A percentile compares a stretch with the other conserved stretches of the same genome.
Conservation (phyloP, 2,888 invertebrate species). For the Dynastes grantii region DNA sequence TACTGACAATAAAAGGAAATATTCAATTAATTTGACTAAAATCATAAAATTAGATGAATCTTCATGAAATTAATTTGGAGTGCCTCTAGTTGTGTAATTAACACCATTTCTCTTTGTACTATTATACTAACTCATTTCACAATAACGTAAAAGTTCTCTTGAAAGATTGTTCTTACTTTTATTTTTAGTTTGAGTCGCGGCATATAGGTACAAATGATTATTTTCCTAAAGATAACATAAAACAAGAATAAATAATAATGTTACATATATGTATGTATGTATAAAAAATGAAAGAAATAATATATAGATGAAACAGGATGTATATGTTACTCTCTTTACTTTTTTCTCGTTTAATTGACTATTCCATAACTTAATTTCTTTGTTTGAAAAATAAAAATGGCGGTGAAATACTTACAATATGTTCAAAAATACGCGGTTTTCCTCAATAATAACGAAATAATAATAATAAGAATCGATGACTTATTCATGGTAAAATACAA, state of each 20-base stretch:
- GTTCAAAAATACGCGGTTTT: background rate
- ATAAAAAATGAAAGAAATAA: conserved; percentile 11
- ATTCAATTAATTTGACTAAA: background rate
- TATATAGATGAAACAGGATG: background rate
- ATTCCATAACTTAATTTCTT: background rate
- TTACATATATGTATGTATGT: conserved; percentile 19
- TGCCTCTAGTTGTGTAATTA: background rate
- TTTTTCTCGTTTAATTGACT: too few relatives aligned
- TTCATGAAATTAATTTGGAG: background rate
- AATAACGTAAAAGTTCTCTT: background rate
- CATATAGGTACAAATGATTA: conserved; percentile 13
- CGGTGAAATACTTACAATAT: too few relatives aligned
- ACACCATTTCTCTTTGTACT: background rate
- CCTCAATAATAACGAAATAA: background rate
- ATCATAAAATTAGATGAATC: background rate
- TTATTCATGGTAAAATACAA: too few relatives aligned
- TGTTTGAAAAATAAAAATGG: background rate
- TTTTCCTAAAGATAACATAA: conserved; percentile 25
- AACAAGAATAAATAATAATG: conserved; percentile 35
- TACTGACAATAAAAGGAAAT: too few relatives aligned
- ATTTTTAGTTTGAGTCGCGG: conserved; percentile 2
- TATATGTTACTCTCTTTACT: conserved; percentile 9
- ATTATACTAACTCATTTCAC: background rate
- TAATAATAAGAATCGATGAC: background rate
- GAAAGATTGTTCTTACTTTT: conserved; percentile 5